These are phyloP conservation scores for Sepiola atlantica DNA, from an alignment of 2,888 invertebrate genomes.

Conservation along the genomic window DNA sequence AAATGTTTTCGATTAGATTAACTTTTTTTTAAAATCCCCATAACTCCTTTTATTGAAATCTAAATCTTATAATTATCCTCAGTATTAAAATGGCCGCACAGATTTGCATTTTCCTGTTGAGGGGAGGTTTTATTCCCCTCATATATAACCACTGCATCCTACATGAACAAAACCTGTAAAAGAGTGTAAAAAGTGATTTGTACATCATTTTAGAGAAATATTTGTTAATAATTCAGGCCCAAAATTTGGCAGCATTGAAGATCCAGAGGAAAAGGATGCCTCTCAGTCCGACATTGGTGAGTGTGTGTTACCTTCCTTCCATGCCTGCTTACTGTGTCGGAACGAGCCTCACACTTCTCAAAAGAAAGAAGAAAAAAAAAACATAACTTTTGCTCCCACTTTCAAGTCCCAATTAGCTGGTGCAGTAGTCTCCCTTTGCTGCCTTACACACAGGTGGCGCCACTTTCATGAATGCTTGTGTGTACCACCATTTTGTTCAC, in stretches of 20 bases:
- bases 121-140: not conserved
- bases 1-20: no score
- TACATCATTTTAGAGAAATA: constrained; percentile 23
- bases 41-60: no score
- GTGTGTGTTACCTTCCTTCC: constrained; percentile 38
- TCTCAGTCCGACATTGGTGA: constrained; percentile 44
- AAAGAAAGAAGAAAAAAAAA: not conserved
- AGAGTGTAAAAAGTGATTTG: not conserved
- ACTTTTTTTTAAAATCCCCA: no score
- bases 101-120: not conserved
- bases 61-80: not conserved
- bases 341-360: constrained; percentile 11
- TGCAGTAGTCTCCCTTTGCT: not conserved
- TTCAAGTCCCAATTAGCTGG: not conserved
- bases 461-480: constrained; percentile 32
- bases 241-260: constrained; percentile 46
- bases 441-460: not conserved
- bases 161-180: not conserved
- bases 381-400: constrained; percentile 32
- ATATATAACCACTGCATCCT: no score
- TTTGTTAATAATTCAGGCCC: constrained; percentile 45
- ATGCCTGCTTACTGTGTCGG: constrained; percentile 42
- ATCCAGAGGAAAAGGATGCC: constrained; percentile 46
- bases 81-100: not conserved
- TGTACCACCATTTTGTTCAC: constrained; percentile 21